These are phyloP conservation scores for Micropoecilia bifurca DNA, from an alignment of 2,797 vertebrate genomes.

Conservation along the genomic window DNA sequence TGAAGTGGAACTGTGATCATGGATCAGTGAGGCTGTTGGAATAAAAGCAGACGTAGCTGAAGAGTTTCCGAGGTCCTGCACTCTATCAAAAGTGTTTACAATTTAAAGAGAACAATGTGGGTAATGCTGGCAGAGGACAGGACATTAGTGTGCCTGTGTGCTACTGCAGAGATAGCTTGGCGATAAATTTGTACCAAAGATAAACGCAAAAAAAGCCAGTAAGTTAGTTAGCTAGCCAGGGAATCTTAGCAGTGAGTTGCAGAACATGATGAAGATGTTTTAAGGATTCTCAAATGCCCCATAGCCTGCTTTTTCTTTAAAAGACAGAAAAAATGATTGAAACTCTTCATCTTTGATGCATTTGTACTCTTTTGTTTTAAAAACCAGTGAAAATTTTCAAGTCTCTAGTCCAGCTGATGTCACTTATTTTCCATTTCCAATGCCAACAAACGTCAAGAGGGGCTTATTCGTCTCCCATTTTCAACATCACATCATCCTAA, in stretches of 20 bases:
- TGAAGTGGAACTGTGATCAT: background rate
- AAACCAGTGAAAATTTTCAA: slow-evolving; percentile 42
- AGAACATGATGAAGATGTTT: too few relatives aligned
- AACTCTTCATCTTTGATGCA: background rate
- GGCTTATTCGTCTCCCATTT: slow-evolving; percentile 5
- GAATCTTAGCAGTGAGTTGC: too few relatives aligned
- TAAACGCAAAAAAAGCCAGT: too few relatives aligned
- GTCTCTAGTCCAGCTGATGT: slow-evolving; percentile 35
- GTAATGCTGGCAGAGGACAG: background rate
- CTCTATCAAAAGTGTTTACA: background rate
- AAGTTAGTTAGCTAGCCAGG: too few relatives aligned
- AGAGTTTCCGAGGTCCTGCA: background rate
- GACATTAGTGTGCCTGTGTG: background rate
- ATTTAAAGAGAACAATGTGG: background rate
- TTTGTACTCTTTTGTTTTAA: slow-evolving; percentile 29
- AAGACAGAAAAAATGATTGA: background rate
- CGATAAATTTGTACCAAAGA: too few relatives aligned
- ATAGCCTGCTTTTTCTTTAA: background rate
- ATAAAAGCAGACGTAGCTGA: background rate
- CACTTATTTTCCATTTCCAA: slow-evolving; percentile 49
- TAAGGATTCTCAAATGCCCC: too few relatives aligned
- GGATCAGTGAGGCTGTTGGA: background rate
- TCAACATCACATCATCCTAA: background rate
- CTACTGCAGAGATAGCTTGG: background rate
- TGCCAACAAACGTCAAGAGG: slow-evolving; percentile 37